These are phyloP conservation scores for Ischnura elegans DNA, from an alignment of 2,888 invertebrate species.

Conservation along the genomic window DNA sequence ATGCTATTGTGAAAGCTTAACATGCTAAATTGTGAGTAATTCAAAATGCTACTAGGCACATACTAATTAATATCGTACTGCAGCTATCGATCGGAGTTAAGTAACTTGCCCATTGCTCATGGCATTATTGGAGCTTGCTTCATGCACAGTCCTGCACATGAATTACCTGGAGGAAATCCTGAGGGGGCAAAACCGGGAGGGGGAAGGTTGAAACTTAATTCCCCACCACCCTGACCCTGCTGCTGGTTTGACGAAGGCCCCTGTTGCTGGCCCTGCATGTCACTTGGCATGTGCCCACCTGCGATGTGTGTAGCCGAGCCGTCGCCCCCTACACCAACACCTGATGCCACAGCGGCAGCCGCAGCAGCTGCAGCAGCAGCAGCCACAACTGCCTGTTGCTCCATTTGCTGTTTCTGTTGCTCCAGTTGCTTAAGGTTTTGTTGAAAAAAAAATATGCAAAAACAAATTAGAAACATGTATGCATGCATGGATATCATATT, in stretches of 20 bases:
- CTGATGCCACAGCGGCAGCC: slow-evolving; percentile 77
- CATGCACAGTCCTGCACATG: not conserved
- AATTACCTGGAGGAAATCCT: slow-evolving; percentile 69
- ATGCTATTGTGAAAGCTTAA: too few relatives aligned
- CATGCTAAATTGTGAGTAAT: too few relatives aligned
- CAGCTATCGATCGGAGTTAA: too few relatives aligned
- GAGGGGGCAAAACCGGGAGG: slow-evolving; percentile 81
- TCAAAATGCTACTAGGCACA: too few relatives aligned
- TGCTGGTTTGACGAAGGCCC: slow-evolving; percentile 75
- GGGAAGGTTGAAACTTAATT: slow-evolving; percentile 79
- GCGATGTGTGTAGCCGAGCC: not conserved
- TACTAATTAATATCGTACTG: too few relatives aligned
- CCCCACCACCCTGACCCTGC: slow-evolving; percentile 73
- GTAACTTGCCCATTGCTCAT: too few relatives aligned
- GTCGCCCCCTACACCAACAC: slow-evolving; percentile 70
- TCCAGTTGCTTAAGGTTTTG: slow-evolving; percentile 77
- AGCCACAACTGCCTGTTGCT: slow-evolving; percentile 79
- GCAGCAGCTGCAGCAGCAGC: slow-evolving; percentile 77
- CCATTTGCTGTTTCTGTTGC: slow-evolving; percentile 86
- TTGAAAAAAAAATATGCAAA: not conserved
- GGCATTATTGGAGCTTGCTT: too few relatives aligned
- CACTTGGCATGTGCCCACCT: slow-evolving; percentile 67
- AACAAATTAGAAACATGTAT: not conserved
- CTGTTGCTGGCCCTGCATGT: slow-evolving; percentile 69
- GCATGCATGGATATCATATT: too few relatives aligned